These are phyloP conservation scores for Aramus guarauna DNA, from an alignment of 2,113 vertebrate genomes.

Conservation along the genomic window DNA sequence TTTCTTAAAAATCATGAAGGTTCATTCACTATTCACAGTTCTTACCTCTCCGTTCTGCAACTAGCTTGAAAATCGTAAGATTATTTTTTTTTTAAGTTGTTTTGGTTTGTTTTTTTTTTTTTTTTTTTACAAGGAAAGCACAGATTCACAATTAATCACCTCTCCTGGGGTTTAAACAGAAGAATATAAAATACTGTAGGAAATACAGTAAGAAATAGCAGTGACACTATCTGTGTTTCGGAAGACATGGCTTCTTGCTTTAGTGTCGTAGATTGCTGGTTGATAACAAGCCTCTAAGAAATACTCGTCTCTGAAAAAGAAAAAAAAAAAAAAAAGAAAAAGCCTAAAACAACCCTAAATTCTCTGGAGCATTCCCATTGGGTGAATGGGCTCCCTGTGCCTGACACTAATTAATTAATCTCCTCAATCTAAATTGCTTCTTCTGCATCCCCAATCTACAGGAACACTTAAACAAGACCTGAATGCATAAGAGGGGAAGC, in stretches of 20 bases:
- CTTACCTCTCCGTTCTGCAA: neutral
- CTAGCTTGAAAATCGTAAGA: neutral
- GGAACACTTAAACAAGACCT: neutral
- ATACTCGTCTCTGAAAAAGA: neutral
- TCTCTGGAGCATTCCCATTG: neutral
- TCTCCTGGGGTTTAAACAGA: neutral
- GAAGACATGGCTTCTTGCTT: neutral
- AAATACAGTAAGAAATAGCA: neutral
- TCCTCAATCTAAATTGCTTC: conserved; percentile 35
- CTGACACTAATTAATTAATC: conserved; percentile 57
- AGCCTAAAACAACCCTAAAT: neutral
- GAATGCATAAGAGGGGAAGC: neutral
- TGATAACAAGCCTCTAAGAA: neutral
- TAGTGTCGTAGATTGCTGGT: neutral
- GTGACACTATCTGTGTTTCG: neutral
- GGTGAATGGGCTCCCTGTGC: neutral
- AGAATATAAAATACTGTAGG: neutral
- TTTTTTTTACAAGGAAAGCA: neutral
- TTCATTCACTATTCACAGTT: neutral
- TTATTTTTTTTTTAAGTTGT: neutral
- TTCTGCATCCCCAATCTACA: neutral
- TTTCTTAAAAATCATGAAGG: neutral
- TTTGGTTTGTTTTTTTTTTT: neutral
- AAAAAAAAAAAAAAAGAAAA: neutral
- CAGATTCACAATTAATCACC: neutral